Conservation (phyloP, 2,888 invertebrate species). For the Pachliopta kotzebuea region DNA sequence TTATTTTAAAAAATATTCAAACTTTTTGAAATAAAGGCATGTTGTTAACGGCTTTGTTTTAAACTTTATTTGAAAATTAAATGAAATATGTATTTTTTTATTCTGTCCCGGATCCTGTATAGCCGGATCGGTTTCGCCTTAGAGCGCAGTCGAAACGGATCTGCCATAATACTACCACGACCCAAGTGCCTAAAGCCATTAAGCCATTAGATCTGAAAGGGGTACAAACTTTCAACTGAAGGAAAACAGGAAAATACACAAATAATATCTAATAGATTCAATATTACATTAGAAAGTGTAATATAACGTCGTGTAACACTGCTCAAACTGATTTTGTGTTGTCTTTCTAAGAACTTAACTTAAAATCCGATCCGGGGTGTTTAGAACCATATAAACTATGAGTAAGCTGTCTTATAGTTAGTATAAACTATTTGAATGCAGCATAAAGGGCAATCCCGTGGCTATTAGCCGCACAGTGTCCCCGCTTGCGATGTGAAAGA, state of each 20-base stretch:
- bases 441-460: not conserved
- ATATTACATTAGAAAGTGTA: not conserved
- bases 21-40: no score
- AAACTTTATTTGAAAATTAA: not conserved
- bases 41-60: no score
- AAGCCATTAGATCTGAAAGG: slow-evolving; percentile 8
- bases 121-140: slow-evolving; percentile 14
- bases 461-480: slow-evolving; percentile 4
- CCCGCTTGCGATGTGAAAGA: slow-evolving; percentile 7
- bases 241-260: not conserved
- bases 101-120: not conserved
- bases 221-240: not conserved
- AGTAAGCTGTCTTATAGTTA: not conserved
- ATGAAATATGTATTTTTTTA: slow-evolving; percentile 14
- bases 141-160: slow-evolving; percentile 8
- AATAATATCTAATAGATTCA: not conserved
- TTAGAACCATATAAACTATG: not conserved
- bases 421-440: not conserved
- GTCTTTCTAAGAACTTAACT: not conserved
- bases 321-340: not conserved
- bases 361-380: not conserved
- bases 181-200: slow-evolving; percentile 7
- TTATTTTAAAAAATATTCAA: no score
- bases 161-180: not conserved
- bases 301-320: not conserved